These are phyloP conservation scores for Hipparchia semele DNA, from an alignment of 2,888 invertebrate genomes.

Conservation along the genomic window DNA sequence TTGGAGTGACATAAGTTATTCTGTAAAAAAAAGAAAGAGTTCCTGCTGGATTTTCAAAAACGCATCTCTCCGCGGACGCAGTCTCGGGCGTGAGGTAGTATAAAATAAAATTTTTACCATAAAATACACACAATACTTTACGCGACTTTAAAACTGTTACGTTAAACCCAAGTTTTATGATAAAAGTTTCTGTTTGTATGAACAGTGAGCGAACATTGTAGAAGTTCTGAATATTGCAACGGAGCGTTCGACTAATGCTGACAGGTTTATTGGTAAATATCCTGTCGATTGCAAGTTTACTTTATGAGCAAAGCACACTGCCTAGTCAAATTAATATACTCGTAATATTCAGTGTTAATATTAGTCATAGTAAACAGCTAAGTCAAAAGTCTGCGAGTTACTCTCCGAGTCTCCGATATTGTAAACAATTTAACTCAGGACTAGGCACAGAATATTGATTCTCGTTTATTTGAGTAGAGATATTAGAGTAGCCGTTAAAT, in stretches of 20 bases:
- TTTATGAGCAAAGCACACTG: constrained; percentile 30
- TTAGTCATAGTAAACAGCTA: too few relatives aligned
- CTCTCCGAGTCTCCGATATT: too few relatives aligned
- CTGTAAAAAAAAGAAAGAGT: too few relatives aligned
- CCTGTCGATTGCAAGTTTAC: constrained; percentile 45
- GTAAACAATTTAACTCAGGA: too few relatives aligned
- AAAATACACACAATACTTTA: constrained; percentile 17
- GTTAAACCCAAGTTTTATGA: constrained; percentile 61
- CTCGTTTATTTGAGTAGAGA: too few relatives aligned
- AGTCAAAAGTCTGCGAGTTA: too few relatives aligned
- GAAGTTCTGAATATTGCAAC: constrained; percentile 54
- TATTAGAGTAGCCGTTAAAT: too few relatives aligned
- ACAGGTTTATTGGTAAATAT: constrained; percentile 55
- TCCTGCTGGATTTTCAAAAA: too few relatives aligned
- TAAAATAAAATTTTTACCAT: constrained; percentile 6
- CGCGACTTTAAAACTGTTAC: constrained; percentile 27
- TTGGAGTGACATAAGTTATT: too few relatives aligned
- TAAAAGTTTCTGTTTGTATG: constrained; percentile 57
- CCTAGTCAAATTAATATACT: not conserved
- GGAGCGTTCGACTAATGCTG: constrained; percentile 48
- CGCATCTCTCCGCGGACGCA: too few relatives aligned
- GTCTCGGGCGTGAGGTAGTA: too few relatives aligned
- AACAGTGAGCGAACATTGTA: constrained; percentile 63
- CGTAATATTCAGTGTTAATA: not conserved
- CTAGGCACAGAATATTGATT: too few relatives aligned